Evolutionary conservation across 2,888 invertebrate species (phyloP), one percentile per base, ranked within the genome.

Genomic region (Gari tellinella): DNA sequence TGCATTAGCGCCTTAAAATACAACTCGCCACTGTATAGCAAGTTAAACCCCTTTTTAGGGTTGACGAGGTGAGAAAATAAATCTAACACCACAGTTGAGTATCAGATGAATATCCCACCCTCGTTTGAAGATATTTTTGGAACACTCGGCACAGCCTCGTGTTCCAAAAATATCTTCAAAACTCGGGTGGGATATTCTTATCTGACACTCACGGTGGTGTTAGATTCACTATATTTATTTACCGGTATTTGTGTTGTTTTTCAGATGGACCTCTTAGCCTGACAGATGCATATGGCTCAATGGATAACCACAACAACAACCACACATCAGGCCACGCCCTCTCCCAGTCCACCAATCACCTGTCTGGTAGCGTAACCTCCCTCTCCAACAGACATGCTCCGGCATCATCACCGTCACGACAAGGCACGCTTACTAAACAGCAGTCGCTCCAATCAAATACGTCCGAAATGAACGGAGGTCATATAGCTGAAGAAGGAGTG

Each of bases 251-350:
- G 19, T 21, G 19, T 51, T 57, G 49, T 53, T 23, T 57, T 76
- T 26, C 79, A 88, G 88, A 88, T 87, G 88, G 87, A 48, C 88
- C 88, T 49, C 65, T 87, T 46, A 87, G 88, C 67, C 82, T 87
- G 17, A 80, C 82, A 25, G 88, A 88, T 65, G 68, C 86, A 17
- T 73, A 69, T 76, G 76, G 77, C 66, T 43, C 60, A 61, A 66
- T 79, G 79, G 64, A 76, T 46, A 31, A 72, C 70, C 53, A 70
- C 12, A 64, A 61, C 56, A 45, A 69, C 55, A 37, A 66, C 21
- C 63, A 62, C 56, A 74, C 70, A 46, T 73, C 80, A 49, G 49
- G 60, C 51, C 49, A 72, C 45, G 68, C 46, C 62, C 52, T 73
- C 41, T 69, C 76, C 2, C 45, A 72, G 26, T 51, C 82, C 43